These are phyloP conservation scores for Cyphomyrus discorhynchus DNA, from an alignment of 2,113 vertebrate genomes.

Conservation along the genomic window DNA sequence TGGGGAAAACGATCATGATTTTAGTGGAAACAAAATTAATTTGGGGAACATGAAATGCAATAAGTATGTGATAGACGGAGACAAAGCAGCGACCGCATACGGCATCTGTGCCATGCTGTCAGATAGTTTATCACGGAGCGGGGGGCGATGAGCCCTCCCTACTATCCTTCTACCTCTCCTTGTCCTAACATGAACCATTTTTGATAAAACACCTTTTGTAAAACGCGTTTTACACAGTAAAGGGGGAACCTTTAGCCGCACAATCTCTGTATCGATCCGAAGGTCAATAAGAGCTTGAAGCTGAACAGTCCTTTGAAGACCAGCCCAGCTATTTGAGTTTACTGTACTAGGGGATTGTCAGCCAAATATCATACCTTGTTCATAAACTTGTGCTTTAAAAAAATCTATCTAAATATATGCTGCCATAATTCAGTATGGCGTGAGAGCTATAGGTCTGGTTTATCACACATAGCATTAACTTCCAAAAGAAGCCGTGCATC, in stretches of 20 bases:
- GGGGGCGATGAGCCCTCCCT: neutral
- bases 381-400: conserved; percentile 6
- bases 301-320: neutral
- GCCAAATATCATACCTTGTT: neutral
- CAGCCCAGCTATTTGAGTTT: neutral
- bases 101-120: neutral
- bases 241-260: neutral
- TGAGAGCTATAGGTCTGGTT: neutral
- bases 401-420: neutral
- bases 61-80: neutral
- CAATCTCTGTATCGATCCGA: conserved; percentile 12
- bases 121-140: neutral
- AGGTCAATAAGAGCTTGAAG: neutral
- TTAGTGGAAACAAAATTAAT: neutral
- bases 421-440: neutral
- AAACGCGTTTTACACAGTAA: neutral
- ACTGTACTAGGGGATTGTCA: neutral
- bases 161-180: neutral
- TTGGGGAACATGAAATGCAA: neutral
- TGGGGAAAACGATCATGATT: neutral
- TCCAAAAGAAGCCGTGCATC: neutral
- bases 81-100: neutral
- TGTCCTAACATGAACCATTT: neutral
- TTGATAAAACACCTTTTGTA: neutral
- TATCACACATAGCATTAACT: neutral